Percentiles rank a stretch among this genome's conserved stretches.
phyloP scores from a whole-genome alignment of 2,797 vertebrate genomes.

The Antrozous pallidus region DNA sequence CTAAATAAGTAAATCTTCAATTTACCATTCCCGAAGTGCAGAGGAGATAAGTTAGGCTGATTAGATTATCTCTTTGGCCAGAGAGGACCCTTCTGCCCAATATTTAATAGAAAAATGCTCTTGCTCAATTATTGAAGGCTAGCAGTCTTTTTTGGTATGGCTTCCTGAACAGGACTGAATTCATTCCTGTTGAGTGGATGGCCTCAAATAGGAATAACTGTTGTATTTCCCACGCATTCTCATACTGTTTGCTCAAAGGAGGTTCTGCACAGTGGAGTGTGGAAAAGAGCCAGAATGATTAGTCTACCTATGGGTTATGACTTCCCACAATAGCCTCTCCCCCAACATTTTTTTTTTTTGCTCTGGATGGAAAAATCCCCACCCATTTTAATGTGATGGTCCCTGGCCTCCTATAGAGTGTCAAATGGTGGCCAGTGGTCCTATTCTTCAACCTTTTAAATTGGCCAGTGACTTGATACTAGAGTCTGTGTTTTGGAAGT shows the following conservation, averaged over 20 bases:
- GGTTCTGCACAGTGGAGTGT: neutral
- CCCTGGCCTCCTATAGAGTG: neutral
- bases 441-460: neutral
- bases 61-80: neutral
- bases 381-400: neutral
- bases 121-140: neutral
- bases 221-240: neutral
- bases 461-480: neutral
- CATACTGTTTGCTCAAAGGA: neutral
- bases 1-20: constrained; percentile 21
- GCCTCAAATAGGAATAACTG: neutral
- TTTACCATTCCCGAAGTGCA: constrained; percentile 10
- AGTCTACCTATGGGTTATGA: neutral
- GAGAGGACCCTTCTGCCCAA: neutral
- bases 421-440: neutral
- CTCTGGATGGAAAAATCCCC: constrained; percentile 54
- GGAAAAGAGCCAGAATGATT: neutral
- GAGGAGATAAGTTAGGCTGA: constrained; percentile 35
- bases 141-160: neutral
- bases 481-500: neutral
- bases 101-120: neutral
- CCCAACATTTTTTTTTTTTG: neutral
- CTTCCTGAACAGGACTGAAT: neutral
- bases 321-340: neutral
- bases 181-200: neutral